Evolutionary conservation across 2,888 invertebrate species (phyloP).

Genomic region (Lepidonotus clava): DNA sequence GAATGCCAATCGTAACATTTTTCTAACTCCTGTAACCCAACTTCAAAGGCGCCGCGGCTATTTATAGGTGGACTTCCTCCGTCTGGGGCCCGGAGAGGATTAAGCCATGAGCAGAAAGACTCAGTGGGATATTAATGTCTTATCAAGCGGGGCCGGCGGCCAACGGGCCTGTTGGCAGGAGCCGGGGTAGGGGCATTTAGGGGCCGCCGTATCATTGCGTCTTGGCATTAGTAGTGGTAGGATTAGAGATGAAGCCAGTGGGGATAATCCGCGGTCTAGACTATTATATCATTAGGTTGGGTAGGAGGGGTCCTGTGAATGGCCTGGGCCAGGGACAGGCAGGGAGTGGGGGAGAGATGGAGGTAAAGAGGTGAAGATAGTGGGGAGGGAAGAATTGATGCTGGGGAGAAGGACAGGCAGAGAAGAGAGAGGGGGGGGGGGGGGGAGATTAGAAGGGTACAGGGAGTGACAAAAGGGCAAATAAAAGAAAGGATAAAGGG

Average conservation of each 20-base stretch:
- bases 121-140: slow-evolving; percentile 3
- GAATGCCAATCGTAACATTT: too few relatives aligned
- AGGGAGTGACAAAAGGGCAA: too few relatives aligned
- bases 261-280: background rate
- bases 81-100: background rate
- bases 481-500: too few relatives aligned
- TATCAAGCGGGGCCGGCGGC: background rate
- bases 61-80: background rate
- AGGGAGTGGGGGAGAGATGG: background rate
- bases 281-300: slow-evolving; percentile 18
- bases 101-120: too few relatives aligned
- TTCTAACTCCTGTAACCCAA: background rate
- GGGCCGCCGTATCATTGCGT: background rate
- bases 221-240: slow-evolving; percentile 1
- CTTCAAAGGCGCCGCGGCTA: background rate
- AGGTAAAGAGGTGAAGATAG: background rate
- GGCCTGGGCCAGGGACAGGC: background rate
- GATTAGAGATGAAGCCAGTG: background rate
- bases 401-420: background rate
- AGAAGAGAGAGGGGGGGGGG: background rate
- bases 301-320: background rate
- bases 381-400: background rate
- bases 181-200: background rate
- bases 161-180: background rate
- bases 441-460: background rate